Evolutionary conservation across 1,140 invertebrate species (phyloP).

Genomic region (Mylabris phalerata): DNA sequence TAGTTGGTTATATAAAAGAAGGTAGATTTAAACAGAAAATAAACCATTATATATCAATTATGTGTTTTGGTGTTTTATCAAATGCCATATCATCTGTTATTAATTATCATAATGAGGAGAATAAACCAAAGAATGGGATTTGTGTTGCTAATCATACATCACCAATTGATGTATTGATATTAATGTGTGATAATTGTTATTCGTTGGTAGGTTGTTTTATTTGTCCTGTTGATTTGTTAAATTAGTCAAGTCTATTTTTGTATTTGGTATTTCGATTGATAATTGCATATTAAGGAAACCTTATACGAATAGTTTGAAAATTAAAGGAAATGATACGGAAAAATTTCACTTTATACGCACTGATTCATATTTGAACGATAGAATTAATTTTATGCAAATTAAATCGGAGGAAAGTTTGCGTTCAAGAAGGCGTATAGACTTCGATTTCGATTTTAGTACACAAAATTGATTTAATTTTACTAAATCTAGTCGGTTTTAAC

Average conservation of each 20-base stretch:
- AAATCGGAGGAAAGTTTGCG: too few species aligned
- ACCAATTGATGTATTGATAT: constrained; percentile 93
- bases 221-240: not conserved
- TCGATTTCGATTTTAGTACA: too few species aligned
- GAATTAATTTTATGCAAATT: too few species aligned
- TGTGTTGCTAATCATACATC: constrained; percentile 99
- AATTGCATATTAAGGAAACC: not conserved
- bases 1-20: constrained; percentile 76
- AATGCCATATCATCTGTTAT: constrained; percentile 83
- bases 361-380: too few species aligned
- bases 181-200: constrained; percentile 97
- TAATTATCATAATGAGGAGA: constrained; percentile 80
- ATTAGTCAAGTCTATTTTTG: not conserved
- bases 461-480: too few species aligned
- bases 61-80: constrained; percentile 84
- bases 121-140: constrained; percentile 74
- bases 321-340: too few species aligned
- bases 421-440: too few species aligned
- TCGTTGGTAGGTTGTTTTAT: constrained; percentile 73
- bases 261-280: not conserved
- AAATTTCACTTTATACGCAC: too few species aligned
- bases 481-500: too few species aligned
- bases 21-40: constrained; percentile 66
- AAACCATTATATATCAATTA: constrained; percentile 72
- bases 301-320: not conserved